A percentile compares a stretch with the other conserved stretches of the same genome.
phyloP scores from a whole-genome alignment of 2,797 vertebrate genomes.

The Scleropages formosus region DNA sequence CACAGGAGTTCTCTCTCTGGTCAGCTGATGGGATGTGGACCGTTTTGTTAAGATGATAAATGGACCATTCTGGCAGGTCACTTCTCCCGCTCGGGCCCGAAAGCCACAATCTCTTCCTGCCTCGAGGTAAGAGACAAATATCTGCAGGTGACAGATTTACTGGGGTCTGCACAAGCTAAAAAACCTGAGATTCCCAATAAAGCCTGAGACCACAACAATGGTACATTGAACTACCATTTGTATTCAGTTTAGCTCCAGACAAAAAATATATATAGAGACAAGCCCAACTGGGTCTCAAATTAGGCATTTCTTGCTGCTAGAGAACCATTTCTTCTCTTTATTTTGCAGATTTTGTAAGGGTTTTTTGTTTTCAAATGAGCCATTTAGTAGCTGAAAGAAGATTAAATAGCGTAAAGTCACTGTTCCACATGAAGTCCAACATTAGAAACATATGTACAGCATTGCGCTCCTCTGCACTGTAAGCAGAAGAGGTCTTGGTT shows the following conservation, averaged over 20 bases:
- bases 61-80: constrained; percentile 81
- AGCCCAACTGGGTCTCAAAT: constrained; percentile 42
- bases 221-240: constrained; percentile 74
- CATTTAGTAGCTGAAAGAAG: neutral
- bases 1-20: constrained; percentile 78
- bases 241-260: constrained; percentile 63
- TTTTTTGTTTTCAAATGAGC: constrained; percentile 20
- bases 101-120: constrained; percentile 89
- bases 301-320: constrained; percentile 27
- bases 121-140: constrained; percentile 78
- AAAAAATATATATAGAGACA: constrained; percentile 42
- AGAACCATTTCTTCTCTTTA: constrained; percentile 24
- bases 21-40: constrained; percentile 74
- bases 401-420: neutral
- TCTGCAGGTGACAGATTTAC: constrained; percentile 90
- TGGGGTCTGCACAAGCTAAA: constrained; percentile 74
- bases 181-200: constrained; percentile 72
- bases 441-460: constrained; percentile 61
- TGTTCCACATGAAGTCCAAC: neutral
- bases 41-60: constrained; percentile 91
- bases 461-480: constrained; percentile 45
- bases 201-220: constrained; percentile 68
- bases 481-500: constrained; percentile 21
- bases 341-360: neutral
- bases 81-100: constrained; percentile 66